phyloP scores from a whole-genome alignment of 2,113 vertebrate species.

The Dromaius novaehollandiae region DNA sequence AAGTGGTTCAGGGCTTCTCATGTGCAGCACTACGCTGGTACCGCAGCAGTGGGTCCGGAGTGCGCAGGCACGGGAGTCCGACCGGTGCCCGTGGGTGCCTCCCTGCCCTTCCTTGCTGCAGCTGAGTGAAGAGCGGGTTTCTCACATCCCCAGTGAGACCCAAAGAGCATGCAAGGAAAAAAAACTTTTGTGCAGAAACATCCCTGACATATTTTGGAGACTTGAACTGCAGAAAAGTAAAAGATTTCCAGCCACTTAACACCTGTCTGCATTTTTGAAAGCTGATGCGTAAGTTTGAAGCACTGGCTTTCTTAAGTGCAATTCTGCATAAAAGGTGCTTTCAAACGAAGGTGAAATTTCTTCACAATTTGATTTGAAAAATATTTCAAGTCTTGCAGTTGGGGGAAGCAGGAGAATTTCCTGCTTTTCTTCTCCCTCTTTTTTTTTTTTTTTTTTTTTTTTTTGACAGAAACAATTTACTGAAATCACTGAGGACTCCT shows the following conservation, averaged over 20 bases:
- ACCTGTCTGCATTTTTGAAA: neutral
- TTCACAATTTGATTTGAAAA: neutral
- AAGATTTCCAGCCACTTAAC: neutral
- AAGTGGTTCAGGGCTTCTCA: accelerated
- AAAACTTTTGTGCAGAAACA: neutral
- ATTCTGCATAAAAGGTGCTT: neutral
- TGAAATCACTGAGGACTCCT: neutral
- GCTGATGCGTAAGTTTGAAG: neutral
- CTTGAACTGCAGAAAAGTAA: accelerated
- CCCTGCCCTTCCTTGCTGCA: accelerated
- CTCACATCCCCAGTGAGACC: neutral
- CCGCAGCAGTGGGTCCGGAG: no score
- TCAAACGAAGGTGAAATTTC: neutral
- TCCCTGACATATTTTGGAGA: neutral
- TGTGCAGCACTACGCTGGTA: no score
- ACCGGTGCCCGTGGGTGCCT: neutral
- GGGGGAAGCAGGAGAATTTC: neutral
- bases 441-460: neutral
- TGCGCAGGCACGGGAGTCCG: no score
- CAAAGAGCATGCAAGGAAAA: accelerated
- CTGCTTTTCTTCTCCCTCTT: neutral
- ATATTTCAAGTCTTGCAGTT: neutral
- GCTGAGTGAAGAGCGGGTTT: accelerated
- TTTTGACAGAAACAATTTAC: neutral
- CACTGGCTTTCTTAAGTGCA: neutral